These are phyloP conservation scores for Bos taurus DNA, from an alignment of 2,113 vertebrate genomes.

Conservation along the genomic window ARS-UCD2.0 NC_037329.1:28895001-28895500, in stretches of 20 bases:
- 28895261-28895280: neutral
- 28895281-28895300: neutral
- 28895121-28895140: neutral
- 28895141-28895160: conserved; percentile 1
- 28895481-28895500: too few species aligned
- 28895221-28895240: neutral
- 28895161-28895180: conserved; percentile 13
- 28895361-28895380: neutral
- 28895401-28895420: too few species aligned
- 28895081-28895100: conserved; percentile 6
- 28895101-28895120: neutral
- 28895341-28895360: neutral
- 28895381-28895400: too few species aligned
- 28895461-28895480: too few species aligned
- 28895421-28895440: too few species aligned
- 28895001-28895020: neutral
- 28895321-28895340: neutral
- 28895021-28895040: neutral
- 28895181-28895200: conserved; percentile 22
- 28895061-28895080: conserved; percentile 39
- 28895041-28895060: conserved; percentile 11
- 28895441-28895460: too few species aligned
- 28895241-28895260: neutral
- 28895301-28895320: neutral
- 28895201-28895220: neutral